These are phyloP conservation scores for Holocentrus rufus DNA, from an alignment of 2,797 vertebrate genomes.

Conservation along the genomic window DNA sequence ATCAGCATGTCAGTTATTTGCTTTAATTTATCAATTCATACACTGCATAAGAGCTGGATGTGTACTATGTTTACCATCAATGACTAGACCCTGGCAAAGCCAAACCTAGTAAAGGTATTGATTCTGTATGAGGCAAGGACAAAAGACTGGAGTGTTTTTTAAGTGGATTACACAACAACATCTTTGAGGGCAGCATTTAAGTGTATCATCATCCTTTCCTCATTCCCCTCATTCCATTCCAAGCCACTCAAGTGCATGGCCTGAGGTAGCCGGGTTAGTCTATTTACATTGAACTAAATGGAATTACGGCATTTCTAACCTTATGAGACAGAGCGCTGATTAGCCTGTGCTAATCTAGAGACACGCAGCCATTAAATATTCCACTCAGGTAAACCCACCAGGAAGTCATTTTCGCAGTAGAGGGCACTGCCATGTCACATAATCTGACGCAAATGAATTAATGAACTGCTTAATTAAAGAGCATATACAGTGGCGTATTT, in stretches of 20 bases:
- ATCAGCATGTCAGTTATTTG: too few relatives aligned
- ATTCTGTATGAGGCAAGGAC: too few relatives aligned
- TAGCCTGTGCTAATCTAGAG: conserved; percentile 42
- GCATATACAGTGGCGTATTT: conserved; percentile 8
- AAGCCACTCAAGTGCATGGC: not conserved
- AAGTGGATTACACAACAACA: too few relatives aligned
- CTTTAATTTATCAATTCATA: too few relatives aligned
- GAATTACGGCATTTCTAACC: not conserved
- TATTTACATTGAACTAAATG: not conserved
- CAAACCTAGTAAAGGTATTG: too few relatives aligned
- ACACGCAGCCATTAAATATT: conserved; percentile 43
- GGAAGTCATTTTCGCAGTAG: conserved; percentile 47
- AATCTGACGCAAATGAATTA: conserved; percentile 61
- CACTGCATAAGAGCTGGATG: too few relatives aligned
- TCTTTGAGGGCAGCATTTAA: too few relatives aligned
- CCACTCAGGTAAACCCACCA: conserved; percentile 51
- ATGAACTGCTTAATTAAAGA: conserved; percentile 65
- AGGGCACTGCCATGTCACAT: conserved; percentile 53
- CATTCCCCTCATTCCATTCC: not conserved
- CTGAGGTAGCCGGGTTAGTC: not conserved
- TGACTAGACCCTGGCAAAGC: too few relatives aligned
- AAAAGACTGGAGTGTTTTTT: too few relatives aligned
- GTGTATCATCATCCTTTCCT: too few relatives aligned
- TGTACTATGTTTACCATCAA: too few relatives aligned
- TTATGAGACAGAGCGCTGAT: conserved; percentile 16